Conservation (phyloP, 2,888 invertebrate species). For the Caprella mutica region DNA sequence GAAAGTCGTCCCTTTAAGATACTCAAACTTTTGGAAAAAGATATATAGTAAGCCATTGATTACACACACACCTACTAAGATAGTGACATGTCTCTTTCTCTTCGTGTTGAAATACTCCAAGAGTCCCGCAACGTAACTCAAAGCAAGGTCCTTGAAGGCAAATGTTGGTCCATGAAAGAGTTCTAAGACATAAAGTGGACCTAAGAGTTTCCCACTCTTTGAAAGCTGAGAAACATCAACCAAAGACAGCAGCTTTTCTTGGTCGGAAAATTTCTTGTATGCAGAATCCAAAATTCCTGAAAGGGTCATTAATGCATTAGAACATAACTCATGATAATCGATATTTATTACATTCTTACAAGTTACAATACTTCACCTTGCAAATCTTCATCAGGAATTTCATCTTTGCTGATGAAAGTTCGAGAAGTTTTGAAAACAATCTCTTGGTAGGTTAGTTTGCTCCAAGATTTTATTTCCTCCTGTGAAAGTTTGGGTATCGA, state of each 20-base stretch:
- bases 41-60: not conserved
- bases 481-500: conserved; percentile 37
- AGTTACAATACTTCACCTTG: conserved; percentile 10
- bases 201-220: too few relatives aligned
- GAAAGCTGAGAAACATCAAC: too few relatives aligned
- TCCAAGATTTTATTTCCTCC: conserved; percentile 38
- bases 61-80: conserved; percentile 21
- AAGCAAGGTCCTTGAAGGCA: conserved; percentile 45
- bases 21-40: not conserved
- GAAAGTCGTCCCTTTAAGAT: not conserved
- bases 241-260: too few relatives aligned
- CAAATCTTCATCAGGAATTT: conserved; percentile 40
- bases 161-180: conserved; percentile 44
- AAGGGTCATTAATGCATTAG: too few relatives aligned
- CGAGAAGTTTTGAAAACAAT: conserved; percentile 40
- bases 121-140: conserved; percentile 42
- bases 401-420: conserved; percentile 40
- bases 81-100: conserved; percentile 34
- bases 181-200: too few relatives aligned
- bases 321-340: too few relatives aligned
- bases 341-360: too few relatives aligned
- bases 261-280: too few relatives aligned
- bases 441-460: conserved; percentile 39
- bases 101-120: conserved; percentile 41
- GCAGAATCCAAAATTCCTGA: too few relatives aligned